phyloP scores from a whole-genome alignment of 2,797 vertebrate species.

The Decapterus maruadsi region DNA sequence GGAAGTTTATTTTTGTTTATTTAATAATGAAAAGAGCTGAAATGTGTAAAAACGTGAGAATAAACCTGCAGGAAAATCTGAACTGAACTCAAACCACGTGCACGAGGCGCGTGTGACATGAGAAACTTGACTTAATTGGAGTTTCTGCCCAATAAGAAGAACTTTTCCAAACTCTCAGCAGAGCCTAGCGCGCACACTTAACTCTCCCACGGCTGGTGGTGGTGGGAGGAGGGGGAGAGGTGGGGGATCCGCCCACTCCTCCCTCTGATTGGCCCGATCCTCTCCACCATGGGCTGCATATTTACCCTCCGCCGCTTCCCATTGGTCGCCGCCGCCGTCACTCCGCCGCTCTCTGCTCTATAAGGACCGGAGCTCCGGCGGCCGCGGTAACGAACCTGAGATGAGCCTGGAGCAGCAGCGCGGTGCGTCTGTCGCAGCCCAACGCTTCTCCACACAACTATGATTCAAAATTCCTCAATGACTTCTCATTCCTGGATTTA shows the following conservation, averaged over 20 bases:
- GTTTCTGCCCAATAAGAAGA: slow-evolving; percentile 44
- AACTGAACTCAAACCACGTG: neutral
- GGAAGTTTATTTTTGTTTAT: neutral
- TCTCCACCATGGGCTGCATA: slow-evolving; percentile 67
- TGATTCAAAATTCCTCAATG: slow-evolving; percentile 48
- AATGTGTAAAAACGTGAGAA: neutral
- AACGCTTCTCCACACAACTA: slow-evolving; percentile 44
- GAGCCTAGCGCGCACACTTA: slow-evolving; percentile 44
- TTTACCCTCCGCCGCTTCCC: neutral
- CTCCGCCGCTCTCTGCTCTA: slow-evolving; percentile 66
- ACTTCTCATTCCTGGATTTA: slow-evolving; percentile 57
- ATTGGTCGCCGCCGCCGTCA: slow-evolving; percentile 78
- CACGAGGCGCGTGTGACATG: neutral
- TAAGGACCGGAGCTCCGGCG: slow-evolving; percentile 54
- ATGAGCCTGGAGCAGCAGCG: slow-evolving; percentile 58
- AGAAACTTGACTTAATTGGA: slow-evolving; percentile 37
- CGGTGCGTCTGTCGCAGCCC: slow-evolving; percentile 48
- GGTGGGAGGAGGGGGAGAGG: neutral
- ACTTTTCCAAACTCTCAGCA: slow-evolving; percentile 71
- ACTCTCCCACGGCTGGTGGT: slow-evolving; percentile 53
- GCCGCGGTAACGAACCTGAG: slow-evolving; percentile 61
- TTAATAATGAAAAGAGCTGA: neutral
- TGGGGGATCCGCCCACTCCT: slow-evolving; percentile 43
- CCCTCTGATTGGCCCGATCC: slow-evolving; percentile 73
- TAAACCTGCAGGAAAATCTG: neutral